Conservation (phyloP, 2,797 vertebrate species). For the Enteromius argenteus region DNA sequence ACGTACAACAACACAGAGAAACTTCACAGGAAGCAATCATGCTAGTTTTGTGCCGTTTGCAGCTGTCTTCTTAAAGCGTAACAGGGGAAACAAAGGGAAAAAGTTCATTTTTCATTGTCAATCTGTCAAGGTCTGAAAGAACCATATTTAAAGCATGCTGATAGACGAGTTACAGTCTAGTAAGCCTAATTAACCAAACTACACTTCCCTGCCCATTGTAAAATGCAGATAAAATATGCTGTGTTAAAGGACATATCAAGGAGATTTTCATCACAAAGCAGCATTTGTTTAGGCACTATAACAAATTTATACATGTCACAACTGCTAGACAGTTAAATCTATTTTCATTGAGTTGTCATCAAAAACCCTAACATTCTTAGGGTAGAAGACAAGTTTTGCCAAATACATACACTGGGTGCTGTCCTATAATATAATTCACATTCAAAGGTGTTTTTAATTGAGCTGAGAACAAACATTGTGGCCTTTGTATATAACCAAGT, state of each 20-base stretch:
- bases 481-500: neutral
- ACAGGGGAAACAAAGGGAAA: conserved; percentile 23
- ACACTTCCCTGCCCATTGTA: conserved; percentile 31
- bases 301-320: conserved; percentile 30
- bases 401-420: neutral
- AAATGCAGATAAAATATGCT: conserved; percentile 58
- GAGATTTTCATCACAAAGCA: conserved; percentile 39
- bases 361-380: conserved; percentile 1
- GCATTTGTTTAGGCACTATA: conserved; percentile 9
- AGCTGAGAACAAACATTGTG: neutral
- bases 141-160: conserved; percentile 37
- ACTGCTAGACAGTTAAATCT: conserved; percentile 23
- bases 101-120: conserved; percentile 40
- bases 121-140: conserved; percentile 43
- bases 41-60: conserved; percentile 21
- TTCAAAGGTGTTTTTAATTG: neutral
- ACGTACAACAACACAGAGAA: conserved; percentile 40
- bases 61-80: conserved; percentile 36
- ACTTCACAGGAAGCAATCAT: conserved; percentile 46
- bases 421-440: neutral
- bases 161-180: conserved; percentile 42
- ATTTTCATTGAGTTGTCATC: conserved; percentile 23
- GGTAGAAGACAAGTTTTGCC: neutral
- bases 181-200: conserved; percentile 37
- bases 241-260: conserved; percentile 51